phyloP scores from a whole-genome alignment of 2,113 vertebrate genomes.

The Bettongia penicillata region DNA sequence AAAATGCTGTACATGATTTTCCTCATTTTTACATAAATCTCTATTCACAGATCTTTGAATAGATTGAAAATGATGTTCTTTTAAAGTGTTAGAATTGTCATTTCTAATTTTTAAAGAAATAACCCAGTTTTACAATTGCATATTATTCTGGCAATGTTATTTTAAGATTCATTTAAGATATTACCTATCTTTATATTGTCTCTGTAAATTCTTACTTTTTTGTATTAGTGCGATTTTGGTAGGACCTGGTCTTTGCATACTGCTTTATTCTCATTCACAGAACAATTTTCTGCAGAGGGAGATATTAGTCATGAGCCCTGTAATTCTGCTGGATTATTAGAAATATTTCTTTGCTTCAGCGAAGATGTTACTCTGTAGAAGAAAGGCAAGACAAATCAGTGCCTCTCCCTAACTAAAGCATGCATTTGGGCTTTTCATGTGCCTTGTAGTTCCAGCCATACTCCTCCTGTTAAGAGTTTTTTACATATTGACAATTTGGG shows the following conservation, averaged over 20 bases:
- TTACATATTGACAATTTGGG: neutral
- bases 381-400: conserved; percentile 12
- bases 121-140: neutral
- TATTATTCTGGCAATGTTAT: neutral
- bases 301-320: conserved; percentile 56
- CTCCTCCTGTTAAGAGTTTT: neutral
- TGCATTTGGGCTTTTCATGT: neutral
- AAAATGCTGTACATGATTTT: neutral
- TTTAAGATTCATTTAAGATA: conserved; percentile 49
- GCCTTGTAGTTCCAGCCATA: neutral
- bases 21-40: conserved; percentile 40
- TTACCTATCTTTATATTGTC: neutral
- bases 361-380: neutral
- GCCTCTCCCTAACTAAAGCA: neutral
- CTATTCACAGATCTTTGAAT: neutral
- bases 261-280: conserved; percentile 68
- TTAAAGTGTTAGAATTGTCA: conserved; percentile 56
- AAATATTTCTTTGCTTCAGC: neutral
- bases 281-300: conserved; percentile 66
- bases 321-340: conserved; percentile 65
- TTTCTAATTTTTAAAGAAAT: conserved; percentile 40
- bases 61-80: conserved; percentile 33
- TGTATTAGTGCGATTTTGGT: conserved; percentile 50
- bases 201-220: conserved; percentile 19
- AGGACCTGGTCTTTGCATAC: neutral